phyloP scores from a whole-genome alignment of 2,113 vertebrate species.

The Grantiella picta region DNA sequence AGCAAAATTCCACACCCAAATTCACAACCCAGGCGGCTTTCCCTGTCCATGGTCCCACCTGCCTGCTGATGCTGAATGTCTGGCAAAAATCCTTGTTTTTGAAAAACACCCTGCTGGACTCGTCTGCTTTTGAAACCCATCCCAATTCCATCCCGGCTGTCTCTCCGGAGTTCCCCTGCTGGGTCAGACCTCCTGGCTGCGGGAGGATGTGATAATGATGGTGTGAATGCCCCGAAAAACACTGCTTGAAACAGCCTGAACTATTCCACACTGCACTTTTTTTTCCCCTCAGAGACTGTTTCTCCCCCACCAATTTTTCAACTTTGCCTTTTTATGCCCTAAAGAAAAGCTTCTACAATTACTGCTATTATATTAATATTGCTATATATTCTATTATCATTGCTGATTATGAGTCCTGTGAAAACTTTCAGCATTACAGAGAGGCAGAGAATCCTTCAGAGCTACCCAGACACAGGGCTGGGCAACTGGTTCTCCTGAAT shows the following conservation, averaged over 20 bases:
- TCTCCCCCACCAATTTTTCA: not conserved
- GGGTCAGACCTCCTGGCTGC: not conserved
- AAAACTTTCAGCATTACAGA: accelerated
- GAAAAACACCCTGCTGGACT: not conserved
- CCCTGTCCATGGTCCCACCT: conserved; percentile 19
- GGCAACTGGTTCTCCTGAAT: conserved; percentile 30
- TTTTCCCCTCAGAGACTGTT: not conserved
- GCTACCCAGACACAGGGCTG: not conserved
- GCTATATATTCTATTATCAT: not conserved
- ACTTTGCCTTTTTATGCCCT: not conserved
- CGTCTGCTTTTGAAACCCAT: accelerated
- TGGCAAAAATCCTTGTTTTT: not conserved
- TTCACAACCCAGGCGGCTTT: not conserved
- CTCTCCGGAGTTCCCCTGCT: not conserved
- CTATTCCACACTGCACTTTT: not conserved
- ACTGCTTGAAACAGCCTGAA: not conserved
- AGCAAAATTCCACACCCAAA: not conserved
- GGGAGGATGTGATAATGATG: not conserved
- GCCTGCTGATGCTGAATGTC: not conserved
- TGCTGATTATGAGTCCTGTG: not conserved
- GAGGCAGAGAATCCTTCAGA: not conserved
- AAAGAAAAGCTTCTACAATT: not conserved
- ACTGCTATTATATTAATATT: no score
- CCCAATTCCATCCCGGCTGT: no score
- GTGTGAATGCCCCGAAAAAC: not conserved